Base-by-base conservation (phyloP, 2,797 vertebrate species). In the Aphelocoma californica region DNA sequence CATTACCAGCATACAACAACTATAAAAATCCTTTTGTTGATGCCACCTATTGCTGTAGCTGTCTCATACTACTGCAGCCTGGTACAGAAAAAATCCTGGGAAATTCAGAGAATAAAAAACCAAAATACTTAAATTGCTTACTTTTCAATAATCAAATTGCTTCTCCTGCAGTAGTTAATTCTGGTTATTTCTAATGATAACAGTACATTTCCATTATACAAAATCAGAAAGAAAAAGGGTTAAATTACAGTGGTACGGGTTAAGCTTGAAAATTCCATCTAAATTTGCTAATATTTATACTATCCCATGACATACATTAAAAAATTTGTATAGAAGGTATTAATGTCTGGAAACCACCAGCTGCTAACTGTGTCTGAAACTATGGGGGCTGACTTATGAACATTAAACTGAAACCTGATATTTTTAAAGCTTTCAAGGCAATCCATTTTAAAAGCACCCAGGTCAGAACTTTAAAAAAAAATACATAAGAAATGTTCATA, bases 321-420 rank as follows among this genome's bases (percentile, higher is more conserved):
- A 95, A 80, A 84, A 90, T 81, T 94, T 81, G 95, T 90, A 86
- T 80, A 74, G 81, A 95, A 94, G 72, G 95, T 84, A 96, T 86
- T 90, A 94, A 96, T 65, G 94, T 96, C 97, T 97, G 93, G 94
- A 97, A 97, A 96, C 73, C 94, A 97, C 91, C 91, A 96, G 95
- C 93, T 97, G 94, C 83, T 96, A 91, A 96, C 79, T 61, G 73
- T 80, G 96, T 95, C 95, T 96, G 90, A 96, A 96, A 85, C 95
- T 93, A 92, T 78, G 91, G 88, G 94, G 96, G 95, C 94, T 82
- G 85, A 96, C 82, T 95, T 96, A 93, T 95, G 97, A 97, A 97
- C 94, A 97, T 96, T 98, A 96, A 97, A 97, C 96, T 95, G 93
- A 98, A 98, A 97, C 81, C 78, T 78, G 92, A 95, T 97, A 96